Evolutionary conservation across 2,888 invertebrate genomes (phyloP).

Genomic region (Flexamia atlantica): DNA sequence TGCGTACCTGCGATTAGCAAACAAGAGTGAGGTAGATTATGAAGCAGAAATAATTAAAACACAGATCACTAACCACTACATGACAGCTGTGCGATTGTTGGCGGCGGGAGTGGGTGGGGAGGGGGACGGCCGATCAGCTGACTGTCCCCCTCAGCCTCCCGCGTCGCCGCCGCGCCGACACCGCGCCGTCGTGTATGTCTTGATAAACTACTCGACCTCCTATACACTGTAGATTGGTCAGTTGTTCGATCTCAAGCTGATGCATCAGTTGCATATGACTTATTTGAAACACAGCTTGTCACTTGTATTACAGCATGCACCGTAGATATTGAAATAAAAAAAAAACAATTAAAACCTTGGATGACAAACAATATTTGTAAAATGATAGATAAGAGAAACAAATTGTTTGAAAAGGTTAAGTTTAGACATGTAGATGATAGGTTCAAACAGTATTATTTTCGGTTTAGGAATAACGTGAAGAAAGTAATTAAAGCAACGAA

Average conservation of each 20-base stretch:
- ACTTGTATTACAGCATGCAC: conserved; percentile 28
- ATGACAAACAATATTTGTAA: background rate
- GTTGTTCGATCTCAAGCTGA: background rate
- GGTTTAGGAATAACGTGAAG: conserved; percentile 1
- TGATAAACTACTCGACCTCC: background rate
- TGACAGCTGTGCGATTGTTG: too few relatives aligned
- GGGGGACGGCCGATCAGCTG: too few relatives aligned
- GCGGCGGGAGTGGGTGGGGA: too few relatives aligned
- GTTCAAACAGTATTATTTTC: conserved; percentile 3
- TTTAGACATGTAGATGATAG: background rate
- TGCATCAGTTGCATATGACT: conserved; percentile 7
- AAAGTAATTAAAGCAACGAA: background rate
- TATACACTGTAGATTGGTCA: conserved; percentile 20
- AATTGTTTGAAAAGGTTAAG: conserved; percentile 7
- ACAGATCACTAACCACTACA: conserved; percentile 31
- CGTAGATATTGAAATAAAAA: background rate
- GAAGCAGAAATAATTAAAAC: conserved; percentile 16
- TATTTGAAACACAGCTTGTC: conserved; percentile 9
- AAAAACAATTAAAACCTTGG: conserved; percentile 15
- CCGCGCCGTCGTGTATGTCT: background rate
- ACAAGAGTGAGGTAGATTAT: conserved; percentile 1
- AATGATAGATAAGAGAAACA: background rate
- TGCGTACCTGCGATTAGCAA: background rate
- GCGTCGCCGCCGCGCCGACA: background rate
- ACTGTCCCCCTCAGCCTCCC: too few relatives aligned